Conservation (phyloP, 2,888 invertebrate species). For the Chloroclystis v-ata region DNA sequence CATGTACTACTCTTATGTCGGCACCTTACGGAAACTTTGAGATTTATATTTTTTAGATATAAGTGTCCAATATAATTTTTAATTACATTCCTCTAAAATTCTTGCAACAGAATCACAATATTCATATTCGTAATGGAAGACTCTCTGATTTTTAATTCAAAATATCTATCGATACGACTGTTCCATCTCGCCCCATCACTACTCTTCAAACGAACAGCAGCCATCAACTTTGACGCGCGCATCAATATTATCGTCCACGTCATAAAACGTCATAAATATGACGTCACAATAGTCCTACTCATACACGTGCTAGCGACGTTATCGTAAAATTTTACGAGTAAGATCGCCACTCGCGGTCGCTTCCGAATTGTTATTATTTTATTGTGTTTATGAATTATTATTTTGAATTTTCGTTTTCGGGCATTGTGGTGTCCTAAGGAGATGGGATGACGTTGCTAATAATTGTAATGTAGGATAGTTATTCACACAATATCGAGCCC, state of each 20-base stretch:
- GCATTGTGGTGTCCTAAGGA: no score
- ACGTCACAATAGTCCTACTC: conserved; percentile 35
- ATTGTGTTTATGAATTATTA: conserved; percentile 30
- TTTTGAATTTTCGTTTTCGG: conserved; percentile 32
- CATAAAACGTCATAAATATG: conserved; percentile 61
- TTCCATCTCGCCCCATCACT: conserved; percentile 12
- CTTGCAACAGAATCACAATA: no score
- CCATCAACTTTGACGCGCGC: conserved; percentile 15
- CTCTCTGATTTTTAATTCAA: no score
- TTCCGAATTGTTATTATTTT: conserved; percentile 36
- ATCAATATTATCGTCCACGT: conserved; percentile 23
- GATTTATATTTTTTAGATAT: no score
- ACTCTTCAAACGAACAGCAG: conserved; percentile 7
- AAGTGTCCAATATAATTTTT: no score
- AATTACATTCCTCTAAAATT: no score
- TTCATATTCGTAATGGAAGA: no score
- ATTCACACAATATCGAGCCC: no score
- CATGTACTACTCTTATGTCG: no score
- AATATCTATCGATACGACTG: neutral
- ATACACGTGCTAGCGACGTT: conserved; percentile 60
- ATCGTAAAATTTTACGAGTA: conserved; percentile 73
- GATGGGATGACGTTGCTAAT: no score
- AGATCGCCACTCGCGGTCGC: conserved; percentile 39
- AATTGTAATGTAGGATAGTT: no score
- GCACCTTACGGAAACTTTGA: no score